Evolutionary conservation across 2,888 invertebrate genomes (phyloP), one percentile per base, ranked within the genome.

Genomic region (Aleiodes leptofemur): DNA sequence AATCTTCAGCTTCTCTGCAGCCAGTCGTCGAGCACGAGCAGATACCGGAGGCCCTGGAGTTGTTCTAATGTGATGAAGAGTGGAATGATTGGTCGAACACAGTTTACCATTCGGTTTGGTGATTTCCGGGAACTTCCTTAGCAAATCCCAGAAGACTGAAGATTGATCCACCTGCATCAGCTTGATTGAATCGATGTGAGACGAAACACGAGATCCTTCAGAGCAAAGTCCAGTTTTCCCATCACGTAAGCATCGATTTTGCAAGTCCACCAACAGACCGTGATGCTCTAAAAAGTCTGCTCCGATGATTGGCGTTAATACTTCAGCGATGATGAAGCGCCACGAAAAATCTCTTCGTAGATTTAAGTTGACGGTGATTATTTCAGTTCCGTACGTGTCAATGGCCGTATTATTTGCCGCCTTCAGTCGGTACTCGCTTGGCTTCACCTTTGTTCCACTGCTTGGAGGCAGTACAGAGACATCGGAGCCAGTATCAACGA

Each of bases 331-430:
- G 4, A 85, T 76, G 74, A 87, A 88, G 0, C 79, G 72, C 86
- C 86, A 88, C 0, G 77, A 69, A 43, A 84, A 86, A 1, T 73
- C 74, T 4, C 85, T 79, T n/a, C 83, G 79, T 3, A 87, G 74
- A 5, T 85, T 83, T 0, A 88, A 71, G 43, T 87, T 77, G 5
- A 87, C 69, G 0, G 78, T 69, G 0, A 85, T 57, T 0, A 77
- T 75, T 0, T 76, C 76, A 4, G 71, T 78, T 0, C 86, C 87
- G 74, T 85, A 87, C 0, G 78, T 87, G 0, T 72, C 3, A 0
- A 88, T 88, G 0, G 51, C 14, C 0, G 84, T 75, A 3, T 83
- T 83, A 68, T 89, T 89, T 0, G 86, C 88, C 5, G 87, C 81
- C n/a, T n/a, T n/a, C n/a, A n/a, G n/a, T n/a, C n/a, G n/a, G n/a